phyloP scores from a whole-genome alignment of 2,113 vertebrate species.

The Ceuthmochares aereus region DNA sequence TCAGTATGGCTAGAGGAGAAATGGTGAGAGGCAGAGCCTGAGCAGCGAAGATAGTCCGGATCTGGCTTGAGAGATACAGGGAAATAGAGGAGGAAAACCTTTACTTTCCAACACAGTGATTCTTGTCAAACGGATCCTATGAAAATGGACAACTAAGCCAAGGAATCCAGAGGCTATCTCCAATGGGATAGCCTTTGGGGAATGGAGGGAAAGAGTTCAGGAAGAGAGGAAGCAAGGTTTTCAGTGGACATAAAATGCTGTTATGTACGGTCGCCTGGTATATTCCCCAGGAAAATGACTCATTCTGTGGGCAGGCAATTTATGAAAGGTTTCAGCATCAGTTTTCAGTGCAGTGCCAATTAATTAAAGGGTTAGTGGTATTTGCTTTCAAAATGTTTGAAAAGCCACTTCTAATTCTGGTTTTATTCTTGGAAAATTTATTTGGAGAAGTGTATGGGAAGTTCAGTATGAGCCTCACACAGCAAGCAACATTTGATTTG shows the following conservation, averaged over 20 bases:
- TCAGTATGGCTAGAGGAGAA: not conserved
- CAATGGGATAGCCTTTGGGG: not conserved
- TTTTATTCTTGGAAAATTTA: not conserved
- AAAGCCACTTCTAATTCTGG: not conserved
- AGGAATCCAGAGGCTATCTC: not conserved
- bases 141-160: not conserved
- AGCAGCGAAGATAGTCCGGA: not conserved
- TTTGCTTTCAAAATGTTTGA: not conserved
- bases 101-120: not conserved
- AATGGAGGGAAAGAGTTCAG: not conserved
- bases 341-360: not conserved
- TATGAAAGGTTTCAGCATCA: not conserved
- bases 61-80: not conserved
- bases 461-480: not conserved
- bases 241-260: not conserved
- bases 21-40: not conserved
- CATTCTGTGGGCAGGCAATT: not conserved
- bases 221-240: not conserved
- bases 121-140: not conserved
- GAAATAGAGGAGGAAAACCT: not conserved
- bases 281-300: not conserved
- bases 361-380: not conserved
- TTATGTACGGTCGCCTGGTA: fast-evolving
- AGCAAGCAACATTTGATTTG: not conserved
- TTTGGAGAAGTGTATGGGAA: not conserved